Evolutionary conservation across 2,113 vertebrate genomes (phyloP).

Genomic region (Pogona vitticeps): DNA sequence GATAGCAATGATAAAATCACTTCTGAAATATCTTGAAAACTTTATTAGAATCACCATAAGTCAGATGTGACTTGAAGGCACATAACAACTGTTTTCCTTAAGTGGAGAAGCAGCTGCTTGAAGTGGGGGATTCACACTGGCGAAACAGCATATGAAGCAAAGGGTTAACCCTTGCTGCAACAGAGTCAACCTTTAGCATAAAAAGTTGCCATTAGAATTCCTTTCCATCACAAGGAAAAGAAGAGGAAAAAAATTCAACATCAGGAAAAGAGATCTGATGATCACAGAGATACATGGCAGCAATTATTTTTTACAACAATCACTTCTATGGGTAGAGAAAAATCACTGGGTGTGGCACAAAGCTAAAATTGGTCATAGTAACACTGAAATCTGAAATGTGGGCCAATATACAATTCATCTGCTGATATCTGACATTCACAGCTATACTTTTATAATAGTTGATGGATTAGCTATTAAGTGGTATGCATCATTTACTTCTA

Average conservation of each 20-base stretch:
- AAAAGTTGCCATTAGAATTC: too few relatives aligned
- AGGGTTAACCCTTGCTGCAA: not conserved
- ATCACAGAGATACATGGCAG: not conserved
- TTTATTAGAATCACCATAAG: too few relatives aligned
- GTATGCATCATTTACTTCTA: constrained; percentile 4
- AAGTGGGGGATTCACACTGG: not conserved
- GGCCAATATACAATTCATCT: constrained; percentile 2
- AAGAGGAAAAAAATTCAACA: not conserved
- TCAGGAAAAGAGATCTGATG: not conserved
- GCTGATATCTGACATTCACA: not conserved
- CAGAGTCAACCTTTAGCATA: not conserved
- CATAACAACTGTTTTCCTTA: not conserved
- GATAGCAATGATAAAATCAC: too few relatives aligned
- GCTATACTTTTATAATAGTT: not conserved
- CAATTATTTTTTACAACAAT: not conserved
- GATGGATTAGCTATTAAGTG: constrained; percentile 21
- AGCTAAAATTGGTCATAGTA: not conserved
- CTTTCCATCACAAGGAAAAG: constrained; percentile 9
- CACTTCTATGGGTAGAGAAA: not conserved
- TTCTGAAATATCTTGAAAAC: too few relatives aligned
- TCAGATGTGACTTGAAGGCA: not conserved
- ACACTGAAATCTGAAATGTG: constrained; percentile 21
- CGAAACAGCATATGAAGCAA: not conserved
- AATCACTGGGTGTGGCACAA: not conserved
- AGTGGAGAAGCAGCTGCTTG: not conserved